phyloP scores from a whole-genome alignment of 2,113 vertebrate species.

The Pedionomus torquatus region DNA sequence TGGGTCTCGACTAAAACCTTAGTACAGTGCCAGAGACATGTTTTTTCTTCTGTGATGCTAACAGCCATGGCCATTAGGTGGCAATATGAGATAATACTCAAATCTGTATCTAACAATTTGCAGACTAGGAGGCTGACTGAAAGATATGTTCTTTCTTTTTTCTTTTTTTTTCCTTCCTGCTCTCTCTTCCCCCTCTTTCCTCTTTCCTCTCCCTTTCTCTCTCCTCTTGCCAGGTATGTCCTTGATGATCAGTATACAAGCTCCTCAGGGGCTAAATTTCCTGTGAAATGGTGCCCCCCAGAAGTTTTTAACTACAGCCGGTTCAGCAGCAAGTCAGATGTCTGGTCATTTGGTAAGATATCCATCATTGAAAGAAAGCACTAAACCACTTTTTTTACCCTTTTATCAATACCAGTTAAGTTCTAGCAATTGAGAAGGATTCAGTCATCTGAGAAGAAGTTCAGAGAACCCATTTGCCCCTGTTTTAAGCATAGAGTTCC shows the following conservation, averaged over 20 bases:
- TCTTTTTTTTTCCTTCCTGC: no score
- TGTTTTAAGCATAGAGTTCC: neutral
- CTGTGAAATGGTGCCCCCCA: slow-evolving; percentile 95
- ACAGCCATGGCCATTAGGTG: slow-evolving; percentile 64
- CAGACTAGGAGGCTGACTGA: neutral
- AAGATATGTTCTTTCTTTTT: neutral
- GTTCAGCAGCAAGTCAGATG: slow-evolving; percentile 96
- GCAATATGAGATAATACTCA: slow-evolving; percentile 9
- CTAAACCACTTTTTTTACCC: neutral
- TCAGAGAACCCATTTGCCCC: neutral
- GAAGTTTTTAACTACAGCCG: slow-evolving; percentile 93
- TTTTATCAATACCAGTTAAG: neutral
- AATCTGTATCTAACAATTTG: neutral
- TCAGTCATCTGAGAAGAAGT: neutral
- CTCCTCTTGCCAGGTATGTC: slow-evolving; percentile 81
- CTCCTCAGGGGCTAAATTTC: slow-evolving; percentile 91
- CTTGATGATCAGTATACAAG: slow-evolving; percentile 93
- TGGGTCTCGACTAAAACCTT: neutral
- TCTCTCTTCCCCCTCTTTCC: no score
- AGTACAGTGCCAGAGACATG: neutral
- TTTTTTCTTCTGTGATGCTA: neutral
- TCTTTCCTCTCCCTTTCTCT: no score
- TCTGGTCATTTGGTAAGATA: slow-evolving; percentile 91
- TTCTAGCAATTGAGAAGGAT: neutral
- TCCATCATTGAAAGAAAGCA: neutral